Evolutionary conservation across 2,797 vertebrate species (phyloP).

Genomic region (Sarcophilus harrisii): DNA sequence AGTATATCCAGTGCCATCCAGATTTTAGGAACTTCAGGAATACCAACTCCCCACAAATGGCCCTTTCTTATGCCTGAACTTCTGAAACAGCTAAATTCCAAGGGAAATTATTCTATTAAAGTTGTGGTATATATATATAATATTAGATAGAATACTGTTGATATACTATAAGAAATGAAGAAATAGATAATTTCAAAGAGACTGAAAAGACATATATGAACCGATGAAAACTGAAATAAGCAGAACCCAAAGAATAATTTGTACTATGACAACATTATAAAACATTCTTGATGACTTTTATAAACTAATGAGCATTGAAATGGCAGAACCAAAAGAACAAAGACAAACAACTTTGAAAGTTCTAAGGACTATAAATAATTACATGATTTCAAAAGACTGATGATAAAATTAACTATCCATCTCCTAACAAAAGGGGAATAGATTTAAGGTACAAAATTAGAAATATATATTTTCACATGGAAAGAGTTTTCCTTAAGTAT

Average conservation of each 20-base stretch:
- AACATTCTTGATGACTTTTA: neutral
- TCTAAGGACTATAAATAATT: neutral
- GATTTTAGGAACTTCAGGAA: neutral
- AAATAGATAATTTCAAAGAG: neutral
- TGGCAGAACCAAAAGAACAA: neutral
- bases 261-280: neutral
- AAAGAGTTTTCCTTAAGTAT: neutral
- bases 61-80: neutral
- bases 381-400: neutral
- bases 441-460: neutral
- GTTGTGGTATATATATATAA: neutral
- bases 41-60: neutral
- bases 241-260: neutral
- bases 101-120: neutral
- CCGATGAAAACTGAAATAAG: neutral
- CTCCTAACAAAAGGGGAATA: neutral
- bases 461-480: neutral
- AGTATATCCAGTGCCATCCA: neutral
- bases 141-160: neutral
- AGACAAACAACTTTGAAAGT: neutral
- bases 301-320: neutral
- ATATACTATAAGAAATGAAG: neutral
- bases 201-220: neutral
- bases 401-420: neutral
- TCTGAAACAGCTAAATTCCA: neutral